Evolutionary conservation across 2,113 vertebrate genomes (phyloP), one percentile per base, ranked within the genome.

Genomic region (Microcebus tavaratra): DNA sequence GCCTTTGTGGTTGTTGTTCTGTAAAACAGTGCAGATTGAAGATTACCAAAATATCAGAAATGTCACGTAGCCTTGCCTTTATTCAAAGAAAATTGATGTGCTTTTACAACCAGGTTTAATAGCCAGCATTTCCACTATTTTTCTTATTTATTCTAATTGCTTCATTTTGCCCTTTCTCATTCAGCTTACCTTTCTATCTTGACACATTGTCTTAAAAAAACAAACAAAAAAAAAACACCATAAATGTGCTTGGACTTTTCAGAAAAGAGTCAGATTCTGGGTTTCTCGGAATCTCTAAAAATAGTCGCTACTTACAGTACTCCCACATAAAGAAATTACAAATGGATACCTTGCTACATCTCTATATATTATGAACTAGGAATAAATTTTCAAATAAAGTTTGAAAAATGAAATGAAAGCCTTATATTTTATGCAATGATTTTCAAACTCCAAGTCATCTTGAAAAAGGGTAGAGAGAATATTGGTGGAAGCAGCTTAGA

Each of bases 391-490:
- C 42, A 88, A 72, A 55, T 79, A 55, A 72, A 72, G 17, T 5
- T 55, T 84, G 15, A 84, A 79, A 70, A 79, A 55, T 65, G 21
- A 79, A 65, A 39, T 59, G 18, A 7, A 79, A 76, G 5, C 12
- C 59, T 87, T 87, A 25, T 90, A 87, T 70, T 27, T 91, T 3
- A 23, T 78, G 31, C 18, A 86, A 63, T 65, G 14, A 34, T 61
- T 96, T 94, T 83, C 42, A 94, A 94, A 92, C n/a, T 65, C 36
- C 25, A 92, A 53, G 61, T 72, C 48, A 92, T 84, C 10, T 25
- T 84, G 68, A 70, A 81, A 94, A 67, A 94, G 12, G 85, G 5
- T 39, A 21, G 29, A 12, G 21, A 84, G 45, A 57, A 76, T 88
- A 87, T 96, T 79, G 23, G 18, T 79, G 20, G 31, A 21, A 89